These are phyloP conservation scores for Lamprologus ornatipinnis DNA, from an alignment of 2,113 vertebrate genomes.

Conservation along the genomic window DNA sequence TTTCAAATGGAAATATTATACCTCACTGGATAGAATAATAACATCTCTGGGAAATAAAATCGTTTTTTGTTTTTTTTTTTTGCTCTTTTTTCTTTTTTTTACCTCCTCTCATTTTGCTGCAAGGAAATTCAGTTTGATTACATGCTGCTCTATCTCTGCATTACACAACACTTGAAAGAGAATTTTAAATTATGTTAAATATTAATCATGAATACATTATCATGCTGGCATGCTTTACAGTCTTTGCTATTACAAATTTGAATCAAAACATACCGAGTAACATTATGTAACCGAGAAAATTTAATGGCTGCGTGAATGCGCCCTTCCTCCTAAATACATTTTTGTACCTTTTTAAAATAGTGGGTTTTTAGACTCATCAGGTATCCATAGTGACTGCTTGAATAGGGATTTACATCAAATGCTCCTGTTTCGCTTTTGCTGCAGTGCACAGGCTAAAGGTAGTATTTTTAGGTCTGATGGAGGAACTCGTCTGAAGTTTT, in stretches of 20 bases:
- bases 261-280: constrained; percentile 24
- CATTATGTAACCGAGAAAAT: constrained; percentile 29
- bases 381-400: neutral
- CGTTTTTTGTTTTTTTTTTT: neutral
- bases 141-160: constrained; percentile 51
- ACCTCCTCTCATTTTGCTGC: neutral
- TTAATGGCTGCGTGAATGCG: neutral
- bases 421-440: neutral
- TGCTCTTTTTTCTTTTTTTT: neutral
- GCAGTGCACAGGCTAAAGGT: neutral
- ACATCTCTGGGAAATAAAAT: neutral
- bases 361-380: neutral
- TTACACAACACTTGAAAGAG: constrained; percentile 68
- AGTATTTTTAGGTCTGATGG: constrained; percentile 4
- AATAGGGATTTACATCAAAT: constrained; percentile 5
- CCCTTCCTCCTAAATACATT: neutral
- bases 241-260: constrained; percentile 46
- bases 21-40: neutral
- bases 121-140: constrained; percentile 62
- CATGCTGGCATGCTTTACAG: constrained; percentile 21
- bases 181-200: constrained; percentile 70
- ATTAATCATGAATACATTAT: constrained; percentile 70
- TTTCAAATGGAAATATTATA: neutral
- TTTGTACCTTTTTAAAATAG: neutral
- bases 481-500: constrained; percentile 22